A percentile compares a stretch with the other conserved stretches of the same genome.
phyloP scores from a whole-genome alignment of 2,797 vertebrate genomes.

The Buphagus erythrorhynchus region DNA sequence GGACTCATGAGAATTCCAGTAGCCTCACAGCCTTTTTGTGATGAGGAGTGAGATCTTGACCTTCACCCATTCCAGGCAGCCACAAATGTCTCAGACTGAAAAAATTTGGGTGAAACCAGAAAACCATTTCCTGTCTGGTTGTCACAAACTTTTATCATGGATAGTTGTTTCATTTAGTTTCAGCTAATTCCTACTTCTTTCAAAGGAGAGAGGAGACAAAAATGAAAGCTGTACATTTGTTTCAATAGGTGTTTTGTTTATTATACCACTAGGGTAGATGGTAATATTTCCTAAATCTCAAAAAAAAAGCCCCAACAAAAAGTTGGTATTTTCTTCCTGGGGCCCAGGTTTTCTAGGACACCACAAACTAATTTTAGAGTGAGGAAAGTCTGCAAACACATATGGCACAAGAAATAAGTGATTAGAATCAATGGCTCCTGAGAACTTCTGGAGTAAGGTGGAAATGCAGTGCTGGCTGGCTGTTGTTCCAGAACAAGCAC shows the following conservation, averaged over 20 bases:
- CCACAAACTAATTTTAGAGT: not conserved
- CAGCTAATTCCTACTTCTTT: not conserved
- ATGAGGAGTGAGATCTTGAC: rapidly evolving
- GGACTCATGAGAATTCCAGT: not conserved
- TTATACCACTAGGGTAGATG: not conserved
- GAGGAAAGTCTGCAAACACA: not conserved
- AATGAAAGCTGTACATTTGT: not conserved
- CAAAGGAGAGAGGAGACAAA: not conserved
- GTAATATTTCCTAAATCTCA: not conserved
- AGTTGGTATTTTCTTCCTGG: not conserved
- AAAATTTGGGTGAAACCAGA: not conserved
- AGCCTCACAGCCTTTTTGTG: not conserved
- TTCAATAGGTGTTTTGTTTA: not conserved
- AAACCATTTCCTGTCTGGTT: not conserved
- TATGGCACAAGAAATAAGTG: not conserved
- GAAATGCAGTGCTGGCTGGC: not conserved
- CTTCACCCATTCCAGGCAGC: not conserved
- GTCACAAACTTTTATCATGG: not conserved
- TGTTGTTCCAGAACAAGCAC: not conserved
- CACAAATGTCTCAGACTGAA: not conserved
- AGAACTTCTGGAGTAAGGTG: not conserved
- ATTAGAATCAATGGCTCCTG: not conserved
- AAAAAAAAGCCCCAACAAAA: not conserved
- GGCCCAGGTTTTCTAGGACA: not conserved
- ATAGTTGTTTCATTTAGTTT: not conserved